Percentiles rank a stretch among this genome's conserved stretches.
phyloP scores from a whole-genome alignment of 2,888 invertebrate genomes.

The Parnassius mnemosyne region DNA sequence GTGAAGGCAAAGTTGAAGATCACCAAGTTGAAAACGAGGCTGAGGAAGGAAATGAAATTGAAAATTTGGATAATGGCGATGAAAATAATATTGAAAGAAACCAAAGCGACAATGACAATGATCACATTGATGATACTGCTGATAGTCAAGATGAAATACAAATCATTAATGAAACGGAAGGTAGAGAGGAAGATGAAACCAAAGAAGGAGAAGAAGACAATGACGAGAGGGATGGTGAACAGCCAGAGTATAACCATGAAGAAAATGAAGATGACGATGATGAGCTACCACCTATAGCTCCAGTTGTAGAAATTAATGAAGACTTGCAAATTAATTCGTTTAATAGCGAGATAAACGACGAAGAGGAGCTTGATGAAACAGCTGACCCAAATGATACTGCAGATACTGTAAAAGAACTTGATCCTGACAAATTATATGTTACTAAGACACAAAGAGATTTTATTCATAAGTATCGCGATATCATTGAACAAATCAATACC shows the following conservation, averaged over 20 bases:
- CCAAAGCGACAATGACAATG: slow-evolving; percentile 44
- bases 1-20: slow-evolving; percentile 30
- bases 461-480: slow-evolving; percentile 65
- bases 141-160: slow-evolving; percentile 41
- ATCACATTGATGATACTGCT: slow-evolving; percentile 47
- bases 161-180: slow-evolving; percentile 39
- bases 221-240: slow-evolving; percentile 44
- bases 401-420: slow-evolving; percentile 54
- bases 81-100: slow-evolving; percentile 45
- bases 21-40: slow-evolving; percentile 34
- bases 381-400: slow-evolving; percentile 51
- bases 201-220: slow-evolving; percentile 41
- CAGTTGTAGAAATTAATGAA: slow-evolving; percentile 72
- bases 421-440: slow-evolving; percentile 64
- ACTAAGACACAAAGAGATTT: slow-evolving; percentile 73
- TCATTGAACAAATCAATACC: slow-evolving; percentile 74
- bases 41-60: slow-evolving; percentile 43
- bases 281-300: slow-evolving; percentile 55
- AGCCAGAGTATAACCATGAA: slow-evolving; percentile 42
- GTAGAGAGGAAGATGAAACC: slow-evolving; percentile 36
- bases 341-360: slow-evolving; percentile 61
- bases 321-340: slow-evolving; percentile 64
- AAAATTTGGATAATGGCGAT: slow-evolving; percentile 40
- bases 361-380: slow-evolving; percentile 50
- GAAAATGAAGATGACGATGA: slow-evolving; percentile 68